Evolutionary conservation across 2,797 vertebrate genomes (phyloP), one percentile per base, ranked within the genome.

Genomic region (Enteromius viviparus): DNA sequence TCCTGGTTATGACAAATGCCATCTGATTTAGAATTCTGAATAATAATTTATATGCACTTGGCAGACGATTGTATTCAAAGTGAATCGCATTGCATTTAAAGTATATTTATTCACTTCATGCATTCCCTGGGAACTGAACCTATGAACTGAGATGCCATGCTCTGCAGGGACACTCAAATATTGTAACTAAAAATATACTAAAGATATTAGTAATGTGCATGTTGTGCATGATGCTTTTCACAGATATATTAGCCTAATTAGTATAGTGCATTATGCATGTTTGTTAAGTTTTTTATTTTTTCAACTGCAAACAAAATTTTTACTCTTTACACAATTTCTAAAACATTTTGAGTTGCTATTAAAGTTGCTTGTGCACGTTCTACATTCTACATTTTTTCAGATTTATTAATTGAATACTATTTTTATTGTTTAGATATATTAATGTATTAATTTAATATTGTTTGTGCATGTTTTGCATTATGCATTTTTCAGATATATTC

Each of bases 51-150:
- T 11, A 17, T 62, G 17, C 49, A 11, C 6, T 14, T n/a, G 45
- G 49, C 23, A 76, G 51, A 32, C 19, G 11, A n/a, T 32, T 29
- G 51, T 12, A 3, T 51, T 19, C n/a, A 32, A 51, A 51, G 15
- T 32, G 23, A 51, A 11, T 72, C 47, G 5, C 1, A 0, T 15
- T 55, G 32, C 51, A 55, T 55, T 75, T 7, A 55, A 55, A 37
- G 21, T 17, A 5, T 23, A 58, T 76, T 74, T 53, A 34, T 74
- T 74, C 47, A 34, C 29, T 53, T 53, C 71, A 53, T 74, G 71
- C 71, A 14, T 53, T 29, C 71, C 71, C 29, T 53, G 70, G 26
- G 47, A 19, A 72, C 19, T 51, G 69, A 71, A 32, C 26, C 15
- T 4, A 72, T 32, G 26, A 51, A 72, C 9, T 32, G 70, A 74